Percentiles rank a stretch among this genome's conserved stretches.
Conservation (phyloP, 2,888 invertebrate species). For the Mamestra brassicae region DNA sequence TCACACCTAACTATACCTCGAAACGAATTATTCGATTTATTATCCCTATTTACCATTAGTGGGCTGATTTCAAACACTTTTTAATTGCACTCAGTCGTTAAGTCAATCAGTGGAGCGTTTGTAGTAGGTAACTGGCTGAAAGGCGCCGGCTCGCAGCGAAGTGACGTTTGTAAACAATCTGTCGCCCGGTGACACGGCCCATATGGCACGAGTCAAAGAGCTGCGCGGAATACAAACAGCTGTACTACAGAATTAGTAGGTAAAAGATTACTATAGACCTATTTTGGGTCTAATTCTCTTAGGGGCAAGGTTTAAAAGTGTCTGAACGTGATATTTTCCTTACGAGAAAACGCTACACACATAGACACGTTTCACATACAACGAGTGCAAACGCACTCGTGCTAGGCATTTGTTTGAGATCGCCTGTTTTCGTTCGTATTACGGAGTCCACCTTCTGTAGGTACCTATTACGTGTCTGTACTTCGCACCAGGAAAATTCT, state of each 20-base stretch:
- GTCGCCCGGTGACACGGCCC: constrained; percentile 41
- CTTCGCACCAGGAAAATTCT: background rate
- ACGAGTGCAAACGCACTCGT: background rate
- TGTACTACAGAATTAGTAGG: background rate
- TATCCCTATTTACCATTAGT: constrained; percentile 28
- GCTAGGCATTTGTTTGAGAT: background rate
- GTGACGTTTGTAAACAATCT: constrained; percentile 56
- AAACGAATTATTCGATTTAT: constrained; percentile 34
- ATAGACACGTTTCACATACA: background rate
- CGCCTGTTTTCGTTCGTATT: background rate
- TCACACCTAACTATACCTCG: constrained; percentile 12
- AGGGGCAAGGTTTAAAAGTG: background rate
- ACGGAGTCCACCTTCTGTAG: background rate
- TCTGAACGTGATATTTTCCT: too few relatives aligned
- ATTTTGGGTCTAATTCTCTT: background rate
- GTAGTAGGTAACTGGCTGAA: constrained; percentile 38
- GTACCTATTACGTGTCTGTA: background rate
- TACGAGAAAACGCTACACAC: background rate
- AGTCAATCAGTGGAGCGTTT: constrained; percentile 50
- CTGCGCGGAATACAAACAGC: constrained; percentile 5
- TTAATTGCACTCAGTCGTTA: constrained; percentile 56
- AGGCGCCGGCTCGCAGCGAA: constrained; percentile 36
- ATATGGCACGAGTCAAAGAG: constrained; percentile 46
- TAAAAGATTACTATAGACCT: background rate
- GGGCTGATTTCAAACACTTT: constrained; percentile 54